Conservation (phyloP, 37 sponge, comb jelly and placozoan genomes). For the Crambe crambe region DNA sequence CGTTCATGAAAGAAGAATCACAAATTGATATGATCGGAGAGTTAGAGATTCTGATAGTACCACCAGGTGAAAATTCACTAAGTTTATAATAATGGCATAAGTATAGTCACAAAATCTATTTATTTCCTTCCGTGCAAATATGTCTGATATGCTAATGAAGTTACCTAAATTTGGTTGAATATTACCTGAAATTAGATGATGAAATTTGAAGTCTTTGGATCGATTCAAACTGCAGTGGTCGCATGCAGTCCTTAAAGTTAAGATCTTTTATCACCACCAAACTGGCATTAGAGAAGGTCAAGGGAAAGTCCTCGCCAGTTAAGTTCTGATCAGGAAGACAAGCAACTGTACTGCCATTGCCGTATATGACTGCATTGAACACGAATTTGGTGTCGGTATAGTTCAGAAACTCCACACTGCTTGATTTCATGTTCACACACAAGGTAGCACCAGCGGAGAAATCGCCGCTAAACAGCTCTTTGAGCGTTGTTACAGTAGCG, state of each 20-base stretch:
- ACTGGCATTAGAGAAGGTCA: not conserved
- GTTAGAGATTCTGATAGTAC: conserved; percentile 25
- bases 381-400: not conserved
- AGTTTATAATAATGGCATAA: not conserved
- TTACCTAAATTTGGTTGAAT: too few species aligned
- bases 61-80: conserved; percentile 12
- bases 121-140: not conserved
- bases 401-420: not conserved
- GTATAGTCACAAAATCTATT: not conserved
- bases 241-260: conserved; percentile 4
- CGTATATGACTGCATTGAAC: not conserved
- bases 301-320: not conserved
- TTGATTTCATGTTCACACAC: not conserved
- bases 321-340: not conserved
- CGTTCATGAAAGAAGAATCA: conserved; percentile 10
- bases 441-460: not conserved
- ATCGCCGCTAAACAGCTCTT: not conserved
- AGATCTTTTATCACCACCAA: conserved; percentile 2
- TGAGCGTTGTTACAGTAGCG: too few species aligned
- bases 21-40: not conserved
- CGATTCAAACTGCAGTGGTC: not conserved
- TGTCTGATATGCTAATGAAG: too few species aligned
- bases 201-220: conserved; percentile 3
- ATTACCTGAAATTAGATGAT: not conserved
- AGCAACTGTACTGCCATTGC: not conserved